These are phyloP conservation scores for Acronicta leporina DNA, from an alignment of 2,888 invertebrate genomes.

Conservation along the genomic window DNA sequence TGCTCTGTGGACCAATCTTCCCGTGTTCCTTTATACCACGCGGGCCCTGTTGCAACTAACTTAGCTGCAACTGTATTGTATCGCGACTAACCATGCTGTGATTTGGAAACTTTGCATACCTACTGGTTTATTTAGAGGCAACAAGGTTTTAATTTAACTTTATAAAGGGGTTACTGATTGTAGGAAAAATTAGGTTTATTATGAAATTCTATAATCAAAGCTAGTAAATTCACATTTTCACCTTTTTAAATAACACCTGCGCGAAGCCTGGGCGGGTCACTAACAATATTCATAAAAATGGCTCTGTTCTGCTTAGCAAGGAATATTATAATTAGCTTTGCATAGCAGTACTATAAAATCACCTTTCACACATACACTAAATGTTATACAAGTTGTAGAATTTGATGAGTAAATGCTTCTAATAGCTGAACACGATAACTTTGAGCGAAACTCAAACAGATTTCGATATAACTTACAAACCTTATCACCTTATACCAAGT, in stretches of 20 bases:
- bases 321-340: too few species aligned
- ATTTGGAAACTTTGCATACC: conserved; percentile 23
- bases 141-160: not conserved
- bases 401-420: too few species aligned
- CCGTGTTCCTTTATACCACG: conserved; percentile 46
- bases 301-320: too few species aligned
- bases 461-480: not conserved
- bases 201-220: too few species aligned
- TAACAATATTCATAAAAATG: too few species aligned
- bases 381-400: too few species aligned
- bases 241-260: too few species aligned
- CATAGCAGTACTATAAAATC: not conserved
- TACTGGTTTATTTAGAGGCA: not conserved
- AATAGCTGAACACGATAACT: not conserved
- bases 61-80: conserved; percentile 43
- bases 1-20: conserved; percentile 69
- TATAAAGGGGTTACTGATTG: too few species aligned
- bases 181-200: too few species aligned
- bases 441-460: not conserved
- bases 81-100: conserved; percentile 33
- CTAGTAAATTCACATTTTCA: too few species aligned
- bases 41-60: conserved; percentile 45
- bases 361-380: too few species aligned
- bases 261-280: too few species aligned
- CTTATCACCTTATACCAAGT: not conserved